Base-by-base conservation (phyloP, 2,888 invertebrate species). In the Fissipunctia ypsillon region DNA sequence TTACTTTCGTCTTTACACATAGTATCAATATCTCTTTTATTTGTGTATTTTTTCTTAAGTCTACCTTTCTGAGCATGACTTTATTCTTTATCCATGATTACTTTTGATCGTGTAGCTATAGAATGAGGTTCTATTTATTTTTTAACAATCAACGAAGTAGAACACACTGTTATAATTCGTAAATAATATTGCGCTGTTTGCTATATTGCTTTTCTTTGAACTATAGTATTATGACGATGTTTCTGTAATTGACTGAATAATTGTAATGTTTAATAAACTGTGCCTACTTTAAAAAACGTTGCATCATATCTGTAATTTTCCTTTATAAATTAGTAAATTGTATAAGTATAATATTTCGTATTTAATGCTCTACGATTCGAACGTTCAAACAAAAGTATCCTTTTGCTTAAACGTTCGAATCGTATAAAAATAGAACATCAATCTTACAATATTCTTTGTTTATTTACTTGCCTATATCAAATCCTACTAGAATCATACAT, bases 181-280 rank as follows among this genome's bases (percentile, higher is more conserved):
- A 28, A n/a, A 41, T 19, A 41, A 28, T n/a, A 65, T n/a, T 31
- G n/a, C n/a, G 31, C 41, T 66, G n/a, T 59, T n/a, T 0, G 2
- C 22, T 45, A 45, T 48, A 56, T 41, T 48, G 56, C 41, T 48
- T 73, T 63, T 45, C 43, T 59, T 76, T 59, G 25, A 76, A 69
- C 57, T 69, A 52, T 59, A 31, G 45, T 63, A 35, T 52, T 43
- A 10, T 52, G 50, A 38, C 38, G 60, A 54, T 4, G 25, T 25
- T 19, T 64, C 16, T 14, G 19, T 76, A 78, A 78, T 78, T 78
- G 72, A 78, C 73, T 63, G 45, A 52, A 43, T 61, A 69, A 65
- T 66, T 77, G 22, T 14, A 25, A 66, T 73, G 28, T 48, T 1
- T 28, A 14, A 28, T 7, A 41, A 38, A 41, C 19, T 54, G 4